phyloP scores from a whole-genome alignment of 2,113 vertebrate genomes.

The Salvator merianae region DNA sequence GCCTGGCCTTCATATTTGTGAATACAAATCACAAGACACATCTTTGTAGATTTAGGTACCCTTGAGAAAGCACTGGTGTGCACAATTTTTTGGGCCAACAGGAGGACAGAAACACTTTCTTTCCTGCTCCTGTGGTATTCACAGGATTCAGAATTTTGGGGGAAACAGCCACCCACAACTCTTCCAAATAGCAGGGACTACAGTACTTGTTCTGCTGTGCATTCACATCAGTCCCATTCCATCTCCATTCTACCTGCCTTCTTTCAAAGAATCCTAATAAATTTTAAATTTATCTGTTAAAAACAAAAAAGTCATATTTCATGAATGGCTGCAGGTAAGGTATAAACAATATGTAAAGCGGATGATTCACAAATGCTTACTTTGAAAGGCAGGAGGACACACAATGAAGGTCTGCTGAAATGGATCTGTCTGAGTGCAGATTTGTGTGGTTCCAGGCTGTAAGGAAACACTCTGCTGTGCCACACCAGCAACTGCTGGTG shows the following conservation, averaged over 20 bases:
- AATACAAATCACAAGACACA: no score
- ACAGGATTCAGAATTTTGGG: no score
- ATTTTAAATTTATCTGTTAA: neutral
- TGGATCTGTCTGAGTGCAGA: conserved; percentile 92
- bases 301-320: neutral
- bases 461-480: conserved; percentile 91
- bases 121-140: no score
- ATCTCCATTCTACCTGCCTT: neutral
- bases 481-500: conserved; percentile 92
- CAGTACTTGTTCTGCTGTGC: neutral
- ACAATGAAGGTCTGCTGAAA: conserved; percentile 98
- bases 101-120: no score
- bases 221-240: neutral
- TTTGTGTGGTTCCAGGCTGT: conserved; percentile 91
- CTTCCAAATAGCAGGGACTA: no score
- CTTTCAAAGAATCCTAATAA: neutral
- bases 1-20: no score
- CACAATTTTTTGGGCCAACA: no score
- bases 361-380: conserved; percentile 68
- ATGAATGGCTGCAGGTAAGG: no score
- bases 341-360: neutral
- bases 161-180: no score
- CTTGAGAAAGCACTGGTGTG: no score
- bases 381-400: conserved; percentile 95
- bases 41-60: no score